Evolutionary conservation across 2,888 invertebrate genomes (phyloP), one percentile per base, ranked within the genome.

Genomic region (Leptopilina drosophilae): DNA sequence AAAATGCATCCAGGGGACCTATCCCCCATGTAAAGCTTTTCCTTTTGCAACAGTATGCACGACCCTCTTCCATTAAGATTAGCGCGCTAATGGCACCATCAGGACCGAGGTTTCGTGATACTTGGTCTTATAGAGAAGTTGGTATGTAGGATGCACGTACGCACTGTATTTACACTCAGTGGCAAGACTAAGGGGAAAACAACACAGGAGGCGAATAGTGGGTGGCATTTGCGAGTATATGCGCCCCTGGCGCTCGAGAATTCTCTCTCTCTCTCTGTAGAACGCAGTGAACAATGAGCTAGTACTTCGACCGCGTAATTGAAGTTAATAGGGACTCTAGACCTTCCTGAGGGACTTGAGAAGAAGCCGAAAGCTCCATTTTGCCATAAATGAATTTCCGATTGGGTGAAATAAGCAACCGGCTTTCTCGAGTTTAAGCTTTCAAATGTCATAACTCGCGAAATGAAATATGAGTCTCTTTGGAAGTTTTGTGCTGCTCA

Each of bases 291-390:
- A 85, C 86, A 85, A 84, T 85, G 84, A 85, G 77, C 83, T 80
- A 80, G 82, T 82, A 84, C 85, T 85, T 83, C 81, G 81, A 84
- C 84, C 84, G 81, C 84, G 82, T 85, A 85, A 86, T 86, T 85
- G 85, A 82, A 85, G 84, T 84, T 85, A 86, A 85, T 84, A 83
- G 84, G 81, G 77, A 79, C 82, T 82, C 79, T 77, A 84, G 83
- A 83, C 83, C 81, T 84, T 81, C 82, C 82, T 79, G 80, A 84
- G 82, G 81, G 83, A 81, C 79, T 73, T n/a, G 42, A 66, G 78
- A 65, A 77, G 69, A 66, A 80, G 78, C 64, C 40, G 53, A 40
- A 73, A 73, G 73, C 40, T 56, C 73, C 40, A 73, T 73, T 56
- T 56, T 53, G 69, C 65, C 42, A 62, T 79, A 79, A 82, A 79